A percentile compares a stretch with the other conserved stretches of the same genome.
Conservation (phyloP, 2,113 vertebrate species). For the Pelvicachromis taeniatus region DNA sequence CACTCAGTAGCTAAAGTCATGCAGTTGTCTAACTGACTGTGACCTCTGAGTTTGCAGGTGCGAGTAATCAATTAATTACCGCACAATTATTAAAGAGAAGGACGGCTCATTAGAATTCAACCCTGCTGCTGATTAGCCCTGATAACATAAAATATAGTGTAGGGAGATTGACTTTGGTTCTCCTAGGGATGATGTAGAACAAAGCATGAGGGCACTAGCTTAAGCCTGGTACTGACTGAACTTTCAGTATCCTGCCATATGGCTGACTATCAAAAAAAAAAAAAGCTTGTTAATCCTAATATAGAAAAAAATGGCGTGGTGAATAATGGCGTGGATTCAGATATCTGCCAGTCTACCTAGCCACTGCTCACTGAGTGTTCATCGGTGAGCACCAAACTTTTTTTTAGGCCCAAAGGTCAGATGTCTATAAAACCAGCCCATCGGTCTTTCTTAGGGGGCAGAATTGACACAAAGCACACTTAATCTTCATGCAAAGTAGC, state of each 20-base stretch:
- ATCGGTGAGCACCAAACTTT: constrained; percentile 19
- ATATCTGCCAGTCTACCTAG: background rate
- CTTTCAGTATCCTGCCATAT: background rate
- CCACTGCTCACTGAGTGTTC: background rate
- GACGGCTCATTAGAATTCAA: constrained; percentile 22
- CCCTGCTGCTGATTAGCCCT: background rate
- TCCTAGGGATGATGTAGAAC: background rate
- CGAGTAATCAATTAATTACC: constrained; percentile 19
- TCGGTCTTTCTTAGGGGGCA: constrained; percentile 38
- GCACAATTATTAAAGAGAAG: constrained; percentile 30
- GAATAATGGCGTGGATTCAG: background rate
- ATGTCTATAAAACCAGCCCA: constrained; percentile 37
- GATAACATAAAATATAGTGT: background rate
- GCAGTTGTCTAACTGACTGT: background rate
- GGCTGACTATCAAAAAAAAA: background rate
- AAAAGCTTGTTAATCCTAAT: background rate
- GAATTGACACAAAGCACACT: constrained; percentile 40
- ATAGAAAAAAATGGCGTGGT: background rate
- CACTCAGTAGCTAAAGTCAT: background rate
- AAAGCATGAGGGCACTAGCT: background rate
- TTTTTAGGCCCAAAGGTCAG: constrained; percentile 51
- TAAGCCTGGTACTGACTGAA: background rate
- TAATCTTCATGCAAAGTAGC: constrained; percentile 59
- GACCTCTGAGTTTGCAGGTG: constrained; percentile 8
- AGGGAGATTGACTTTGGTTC: background rate